Evolutionary conservation across 2,888 invertebrate genomes (phyloP).

Genomic region (Oligia strigilis): DNA sequence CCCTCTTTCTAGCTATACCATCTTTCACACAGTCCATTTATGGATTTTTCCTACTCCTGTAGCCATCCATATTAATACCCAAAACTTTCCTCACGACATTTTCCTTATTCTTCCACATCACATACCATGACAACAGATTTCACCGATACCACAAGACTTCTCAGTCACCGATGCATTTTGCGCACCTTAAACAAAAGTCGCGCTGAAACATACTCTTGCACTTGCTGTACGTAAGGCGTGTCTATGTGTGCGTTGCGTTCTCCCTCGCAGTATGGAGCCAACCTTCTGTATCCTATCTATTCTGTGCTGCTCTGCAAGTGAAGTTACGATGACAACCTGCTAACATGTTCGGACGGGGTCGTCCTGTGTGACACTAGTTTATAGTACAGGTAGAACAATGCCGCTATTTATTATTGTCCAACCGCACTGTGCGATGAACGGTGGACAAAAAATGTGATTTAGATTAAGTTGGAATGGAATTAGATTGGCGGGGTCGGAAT

Average conservation of each 20-base stretch:
- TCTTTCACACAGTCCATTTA: background rate
- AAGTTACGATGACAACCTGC: conserved; percentile 69
- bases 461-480: conserved; percentile 24
- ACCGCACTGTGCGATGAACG: conserved; percentile 49
- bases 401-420: conserved; percentile 63
- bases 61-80: background rate
- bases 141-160: background rate
- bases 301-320: conserved; percentile 17
- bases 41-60: background rate
- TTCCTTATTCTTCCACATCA: background rate
- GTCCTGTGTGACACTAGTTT: conserved; percentile 65
- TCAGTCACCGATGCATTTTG: background rate
- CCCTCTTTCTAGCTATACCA: background rate
- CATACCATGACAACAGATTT: background rate
- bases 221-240: background rate
- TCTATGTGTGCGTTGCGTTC: background rate
- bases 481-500: conserved; percentile 21
- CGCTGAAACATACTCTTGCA: background rate
- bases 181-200: background rate
- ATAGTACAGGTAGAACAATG: conserved; percentile 67
- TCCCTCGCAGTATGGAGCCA: background rate
- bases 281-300: conserved; percentile 9
- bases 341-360: conserved; percentile 62
- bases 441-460: conserved; percentile 50
- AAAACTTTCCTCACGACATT: background rate